Evolutionary conservation across 2,113 vertebrate species (phyloP).

Genomic region (Hippocampus zosterae): DNA sequence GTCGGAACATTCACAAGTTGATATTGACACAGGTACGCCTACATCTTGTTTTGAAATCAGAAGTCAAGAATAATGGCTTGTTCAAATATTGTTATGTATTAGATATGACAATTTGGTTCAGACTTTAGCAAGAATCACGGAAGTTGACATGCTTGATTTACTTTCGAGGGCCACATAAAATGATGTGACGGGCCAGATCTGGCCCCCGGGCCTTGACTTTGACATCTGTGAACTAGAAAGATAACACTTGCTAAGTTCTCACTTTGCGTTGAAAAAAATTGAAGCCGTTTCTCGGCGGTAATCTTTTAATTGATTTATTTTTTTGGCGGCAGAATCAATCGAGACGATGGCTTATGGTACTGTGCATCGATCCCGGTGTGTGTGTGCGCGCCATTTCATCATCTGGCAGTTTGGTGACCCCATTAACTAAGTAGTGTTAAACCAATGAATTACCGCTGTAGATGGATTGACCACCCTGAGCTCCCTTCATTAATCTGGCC

Average conservation of each 20-base stretch:
- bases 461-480: neutral
- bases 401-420: slow-evolving; percentile 18
- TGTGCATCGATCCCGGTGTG: slow-evolving; percentile 43
- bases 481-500: slow-evolving; percentile 9
- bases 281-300: slow-evolving; percentile 53
- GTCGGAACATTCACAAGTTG: too few relatives aligned
- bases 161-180: too few relatives aligned
- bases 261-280: slow-evolving; percentile 47
- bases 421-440: slow-evolving; percentile 9
- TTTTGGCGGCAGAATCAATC: slow-evolving; percentile 50
- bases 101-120: too few relatives aligned
- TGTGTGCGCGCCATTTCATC: slow-evolving; percentile 37
- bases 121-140: too few relatives aligned
- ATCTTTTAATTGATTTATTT: slow-evolving; percentile 25
- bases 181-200: too few relatives aligned
- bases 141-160: too few relatives aligned
- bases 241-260: slow-evolving; percentile 32
- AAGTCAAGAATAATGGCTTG: too few relatives aligned
- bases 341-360: slow-evolving; percentile 51
- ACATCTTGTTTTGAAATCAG: too few relatives aligned
- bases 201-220: too few relatives aligned
- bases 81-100: too few relatives aligned
- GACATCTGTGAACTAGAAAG: neutral
- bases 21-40: too few relatives aligned
- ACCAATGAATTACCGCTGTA: neutral